Conservation (phyloP, 2,888 invertebrate genomes). For the Lepidochrysops patricia region DNA sequence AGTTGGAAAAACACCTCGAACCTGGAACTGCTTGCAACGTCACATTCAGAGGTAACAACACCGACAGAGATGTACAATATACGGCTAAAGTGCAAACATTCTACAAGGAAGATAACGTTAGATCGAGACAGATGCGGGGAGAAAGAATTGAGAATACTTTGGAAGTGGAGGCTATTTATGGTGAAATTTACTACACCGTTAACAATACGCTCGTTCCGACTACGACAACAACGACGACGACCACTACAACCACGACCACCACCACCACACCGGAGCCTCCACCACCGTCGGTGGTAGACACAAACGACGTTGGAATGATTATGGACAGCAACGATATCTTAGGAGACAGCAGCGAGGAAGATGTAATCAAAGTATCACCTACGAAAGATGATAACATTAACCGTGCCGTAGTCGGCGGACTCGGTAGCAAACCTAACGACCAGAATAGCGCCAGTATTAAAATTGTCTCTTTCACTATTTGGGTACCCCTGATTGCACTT, state of each 20-base stretch:
- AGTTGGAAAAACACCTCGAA: constrained; percentile 78
- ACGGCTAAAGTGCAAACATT: constrained; percentile 80
- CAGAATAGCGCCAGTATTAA: constrained; percentile 35
- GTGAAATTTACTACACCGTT: constrained; percentile 83
- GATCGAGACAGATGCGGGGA: constrained; percentile 76
- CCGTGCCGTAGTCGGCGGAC: constrained; percentile 49
- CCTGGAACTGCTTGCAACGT: constrained; percentile 89
- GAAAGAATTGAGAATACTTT: constrained; percentile 79
- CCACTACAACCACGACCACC: constrained; percentile 76
- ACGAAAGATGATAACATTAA: constrained; percentile 53
- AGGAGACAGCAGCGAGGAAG: constrained; percentile 51
- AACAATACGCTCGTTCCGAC: constrained; percentile 87
- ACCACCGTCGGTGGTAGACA: constrained; percentile 65
- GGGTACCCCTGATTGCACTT: constrained; percentile 48
- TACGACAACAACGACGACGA: constrained; percentile 76
- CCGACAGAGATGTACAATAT: constrained; percentile 84
- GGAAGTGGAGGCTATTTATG: constrained; percentile 81
- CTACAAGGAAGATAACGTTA: constrained; percentile 77
- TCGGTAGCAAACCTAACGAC: constrained; percentile 44
- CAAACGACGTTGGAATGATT: constrained; percentile 50
- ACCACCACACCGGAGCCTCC: constrained; percentile 71
- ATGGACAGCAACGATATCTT: constrained; percentile 47
- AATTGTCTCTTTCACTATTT: constrained; percentile 36
- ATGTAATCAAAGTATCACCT: constrained; percentile 36
- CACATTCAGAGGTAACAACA: constrained; percentile 82